phyloP scores from a whole-genome alignment of 2,113 vertebrate species.

The Sinocyclocheilus maitianheensis region DNA sequence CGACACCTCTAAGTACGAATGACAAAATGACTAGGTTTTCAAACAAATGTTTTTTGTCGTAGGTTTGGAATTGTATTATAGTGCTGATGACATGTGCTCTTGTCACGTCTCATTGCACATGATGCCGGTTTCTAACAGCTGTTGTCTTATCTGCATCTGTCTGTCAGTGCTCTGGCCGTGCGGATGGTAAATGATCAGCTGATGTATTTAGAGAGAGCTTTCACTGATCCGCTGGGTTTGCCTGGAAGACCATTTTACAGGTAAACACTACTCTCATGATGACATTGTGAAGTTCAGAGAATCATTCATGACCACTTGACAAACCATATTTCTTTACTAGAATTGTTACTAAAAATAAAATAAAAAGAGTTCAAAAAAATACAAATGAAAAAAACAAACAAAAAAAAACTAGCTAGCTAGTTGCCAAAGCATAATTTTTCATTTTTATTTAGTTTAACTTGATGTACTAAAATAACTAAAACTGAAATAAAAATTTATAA shows the following conservation, averaged over 20 bases:
- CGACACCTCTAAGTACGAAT: slow-evolving; percentile 82
- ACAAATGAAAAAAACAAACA: too few species aligned
- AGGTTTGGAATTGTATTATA: background rate
- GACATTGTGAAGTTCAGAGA: background rate
- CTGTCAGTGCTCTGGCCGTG: slow-evolving; percentile 71
- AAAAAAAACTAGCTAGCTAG: too few species aligned
- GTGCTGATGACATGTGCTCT: background rate
- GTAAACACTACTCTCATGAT: slow-evolving; percentile 49
- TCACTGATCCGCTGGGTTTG: slow-evolving; percentile 91
- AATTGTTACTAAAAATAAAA: too few species aligned
- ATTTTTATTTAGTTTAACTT: too few species aligned
- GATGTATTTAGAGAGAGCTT: slow-evolving; percentile 91
- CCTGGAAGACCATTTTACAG: slow-evolving; percentile 93
- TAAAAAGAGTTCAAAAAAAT: too few species aligned
- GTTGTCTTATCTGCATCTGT: slow-evolving; percentile 28
- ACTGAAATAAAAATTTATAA: too few species aligned
- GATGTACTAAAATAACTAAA: too few species aligned
- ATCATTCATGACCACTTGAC: too few species aligned
- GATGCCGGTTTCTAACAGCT: background rate
- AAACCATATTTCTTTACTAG: background rate
- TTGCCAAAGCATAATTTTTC: too few species aligned
- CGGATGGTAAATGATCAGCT: slow-evolving; percentile 89
- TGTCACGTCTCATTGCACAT: background rate
- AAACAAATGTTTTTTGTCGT: background rate
- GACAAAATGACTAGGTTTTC: background rate